Evolutionary conservation across 2,797 vertebrate genomes (phyloP), one percentile per base, ranked within the genome.

Genomic region (Diplodus sargus): DNA sequence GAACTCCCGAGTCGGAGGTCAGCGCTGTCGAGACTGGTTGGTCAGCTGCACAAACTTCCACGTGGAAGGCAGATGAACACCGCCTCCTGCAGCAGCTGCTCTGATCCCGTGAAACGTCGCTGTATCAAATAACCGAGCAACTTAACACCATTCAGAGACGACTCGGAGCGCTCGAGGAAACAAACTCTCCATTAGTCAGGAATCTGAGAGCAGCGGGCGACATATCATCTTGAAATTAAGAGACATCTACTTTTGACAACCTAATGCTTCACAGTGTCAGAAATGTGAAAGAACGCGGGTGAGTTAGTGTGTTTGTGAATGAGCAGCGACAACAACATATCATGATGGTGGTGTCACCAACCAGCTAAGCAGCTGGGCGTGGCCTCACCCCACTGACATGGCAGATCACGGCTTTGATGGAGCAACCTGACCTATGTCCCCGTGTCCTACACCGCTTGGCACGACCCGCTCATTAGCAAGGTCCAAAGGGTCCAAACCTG

Each of bases 371-470:
- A 74, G 80, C 70, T 82, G 84, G 90, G 78, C 42, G 70, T 66
- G 72, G 87, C 75, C 69, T 79, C 61, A 70, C 25, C 84, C 75
- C 20, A 4, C 25, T 80, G 70, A 90, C 86, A 81, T 18, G 23
- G 66, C 58, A 57, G 83, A 62, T 70, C 70, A 2, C 1, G 49
- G 72, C 81, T 82, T 86, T 85, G 90, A 90, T 85, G 75, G 82
- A 92, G 90, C 74, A 80, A 71, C 82, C 69, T 85, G 47, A 92
- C 90, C 91, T 81, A 47, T 78, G 85, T 68, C 86, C 90, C 67
- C 0, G 68, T 83, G 84, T 90, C 92, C 90, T 88, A 88, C 86
- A 88, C 86, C 71, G 15, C 87, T 90, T 94, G 91, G 90, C 92
- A 87, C 47, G 81, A 87, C 86, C 86, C 4, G 47, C 90, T 93